phyloP scores from a whole-genome alignment of 2,113 vertebrate species.

The Poeciliopsis turrubarensis region DNA sequence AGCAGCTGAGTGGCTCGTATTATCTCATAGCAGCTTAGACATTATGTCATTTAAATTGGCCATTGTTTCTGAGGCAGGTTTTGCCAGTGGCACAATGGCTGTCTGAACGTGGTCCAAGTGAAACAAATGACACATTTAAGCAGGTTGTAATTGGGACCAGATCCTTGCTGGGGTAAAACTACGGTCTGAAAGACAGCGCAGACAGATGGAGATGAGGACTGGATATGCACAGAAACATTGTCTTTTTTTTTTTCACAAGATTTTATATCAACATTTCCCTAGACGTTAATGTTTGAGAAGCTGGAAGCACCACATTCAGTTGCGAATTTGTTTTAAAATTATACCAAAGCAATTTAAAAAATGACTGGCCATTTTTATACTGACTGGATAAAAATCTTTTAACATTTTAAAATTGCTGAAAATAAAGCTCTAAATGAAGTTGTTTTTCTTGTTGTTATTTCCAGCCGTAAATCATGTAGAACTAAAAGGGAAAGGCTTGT shows the following conservation, averaged over 20 bases:
- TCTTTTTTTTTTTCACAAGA: not conserved
- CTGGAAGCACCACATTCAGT: not conserved
- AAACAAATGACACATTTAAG: constrained; percentile 16
- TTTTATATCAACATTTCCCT: not conserved
- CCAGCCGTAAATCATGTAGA: not conserved
- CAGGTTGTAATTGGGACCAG: constrained; percentile 26
- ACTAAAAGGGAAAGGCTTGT: not conserved
- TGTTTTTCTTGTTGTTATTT: not conserved
- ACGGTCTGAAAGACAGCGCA: constrained; percentile 3
- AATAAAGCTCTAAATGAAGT: constrained; percentile 12
- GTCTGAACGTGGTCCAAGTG: constrained; percentile 5
- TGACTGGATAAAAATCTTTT: too few species aligned
- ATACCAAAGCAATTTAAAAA: not conserved
- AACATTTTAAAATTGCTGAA: not conserved
- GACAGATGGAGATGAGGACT: not conserved
- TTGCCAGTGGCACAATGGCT: not conserved
- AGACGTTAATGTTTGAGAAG: not conserved
- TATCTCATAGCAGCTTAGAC: constrained; percentile 5
- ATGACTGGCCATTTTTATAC: not conserved
- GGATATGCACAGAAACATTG: not conserved
- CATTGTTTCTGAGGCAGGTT: constrained; percentile 5
- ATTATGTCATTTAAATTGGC: constrained; percentile 17
- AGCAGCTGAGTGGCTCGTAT: not conserved
- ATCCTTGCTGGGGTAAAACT: constrained; percentile 19
- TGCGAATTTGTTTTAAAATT: not conserved